These are phyloP conservation scores for Parnassius orleans DNA, from an alignment of 2,888 invertebrate species.

Conservation along the genomic window DNA sequence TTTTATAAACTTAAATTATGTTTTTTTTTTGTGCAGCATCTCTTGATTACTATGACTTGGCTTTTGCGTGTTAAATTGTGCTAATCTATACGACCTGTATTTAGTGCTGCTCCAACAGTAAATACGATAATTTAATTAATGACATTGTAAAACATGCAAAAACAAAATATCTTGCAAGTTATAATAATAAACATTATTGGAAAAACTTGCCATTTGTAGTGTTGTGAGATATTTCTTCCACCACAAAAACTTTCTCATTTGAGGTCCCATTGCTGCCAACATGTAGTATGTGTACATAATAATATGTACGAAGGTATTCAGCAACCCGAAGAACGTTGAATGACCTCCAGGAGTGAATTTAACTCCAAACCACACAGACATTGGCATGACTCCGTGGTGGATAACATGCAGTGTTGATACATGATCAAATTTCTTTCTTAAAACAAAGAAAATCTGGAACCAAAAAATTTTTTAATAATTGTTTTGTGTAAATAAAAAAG, in stretches of 20 bases:
- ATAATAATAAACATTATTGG: no score
- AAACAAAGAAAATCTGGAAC: constrained; percentile 94
- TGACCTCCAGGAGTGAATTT: constrained; percentile 96
- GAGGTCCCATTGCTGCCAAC: constrained; percentile 94
- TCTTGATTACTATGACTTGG: no score
- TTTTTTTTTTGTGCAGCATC: no score
- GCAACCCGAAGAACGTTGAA: constrained; percentile 96
- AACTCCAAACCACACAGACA: constrained; percentile 98
- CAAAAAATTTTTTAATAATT: no score
- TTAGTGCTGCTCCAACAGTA: no score
- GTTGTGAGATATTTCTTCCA: constrained; percentile 97
- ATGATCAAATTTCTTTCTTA: constrained; percentile 96
- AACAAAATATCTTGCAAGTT: no score
- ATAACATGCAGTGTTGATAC: constrained; percentile 96
- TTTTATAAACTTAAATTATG: no score
- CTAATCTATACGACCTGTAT: no score
- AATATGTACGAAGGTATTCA: constrained; percentile 98
- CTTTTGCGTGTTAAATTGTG: no score
- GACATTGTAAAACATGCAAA: no score
- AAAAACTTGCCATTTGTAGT: constrained; percentile 89
- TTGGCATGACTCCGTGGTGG: constrained; percentile 98
- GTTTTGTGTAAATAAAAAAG: no score
- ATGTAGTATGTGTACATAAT: constrained; percentile 97
- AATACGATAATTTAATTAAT: no score
- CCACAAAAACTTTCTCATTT: constrained; percentile 93